phyloP scores from a whole-genome alignment of 2,797 vertebrate genomes.

The Acanthurus leucopareius region DNA sequence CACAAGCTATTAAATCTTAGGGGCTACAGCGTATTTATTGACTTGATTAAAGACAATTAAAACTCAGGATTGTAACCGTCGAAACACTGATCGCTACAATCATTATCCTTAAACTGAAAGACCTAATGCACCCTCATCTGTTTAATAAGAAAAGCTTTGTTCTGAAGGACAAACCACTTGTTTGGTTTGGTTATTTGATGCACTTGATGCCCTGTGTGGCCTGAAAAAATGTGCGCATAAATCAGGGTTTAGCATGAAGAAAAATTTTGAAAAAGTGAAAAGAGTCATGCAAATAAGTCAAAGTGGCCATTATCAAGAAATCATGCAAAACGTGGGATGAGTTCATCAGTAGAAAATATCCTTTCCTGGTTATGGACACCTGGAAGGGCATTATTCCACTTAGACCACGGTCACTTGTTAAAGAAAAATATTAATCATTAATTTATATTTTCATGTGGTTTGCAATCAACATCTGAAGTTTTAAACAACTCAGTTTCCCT shows the following conservation, averaged over 20 bases:
- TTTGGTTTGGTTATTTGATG: slow-evolving; percentile 6
- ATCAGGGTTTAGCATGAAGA: not conserved
- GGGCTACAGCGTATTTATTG: slow-evolving; percentile 23
- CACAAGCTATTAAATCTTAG: slow-evolving; percentile 31
- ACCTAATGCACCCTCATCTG: slow-evolving; percentile 16
- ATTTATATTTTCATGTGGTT: too few relatives aligned
- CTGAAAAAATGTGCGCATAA: not conserved
- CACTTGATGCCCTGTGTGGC: not conserved
- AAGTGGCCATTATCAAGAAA: too few relatives aligned
- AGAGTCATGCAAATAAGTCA: not conserved
- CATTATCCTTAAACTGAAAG: not conserved
- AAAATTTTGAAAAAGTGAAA: not conserved
- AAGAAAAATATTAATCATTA: too few relatives aligned
- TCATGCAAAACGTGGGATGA: too few relatives aligned
- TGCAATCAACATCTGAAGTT: too few relatives aligned
- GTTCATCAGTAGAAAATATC: too few relatives aligned
- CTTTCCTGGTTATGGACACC: too few relatives aligned
- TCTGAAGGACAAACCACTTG: not conserved
- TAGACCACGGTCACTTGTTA: too few relatives aligned
- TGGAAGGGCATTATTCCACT: too few relatives aligned
- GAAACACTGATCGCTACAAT: slow-evolving; percentile 35
- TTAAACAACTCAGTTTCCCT: too few relatives aligned
- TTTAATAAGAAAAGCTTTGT: slow-evolving; percentile 1
- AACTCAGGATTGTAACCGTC: slow-evolving; percentile 34
- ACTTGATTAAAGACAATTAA: slow-evolving; percentile 36